phyloP scores from a whole-genome alignment of 2,797 vertebrate species.

The Trichosurus vulpecula region DNA sequence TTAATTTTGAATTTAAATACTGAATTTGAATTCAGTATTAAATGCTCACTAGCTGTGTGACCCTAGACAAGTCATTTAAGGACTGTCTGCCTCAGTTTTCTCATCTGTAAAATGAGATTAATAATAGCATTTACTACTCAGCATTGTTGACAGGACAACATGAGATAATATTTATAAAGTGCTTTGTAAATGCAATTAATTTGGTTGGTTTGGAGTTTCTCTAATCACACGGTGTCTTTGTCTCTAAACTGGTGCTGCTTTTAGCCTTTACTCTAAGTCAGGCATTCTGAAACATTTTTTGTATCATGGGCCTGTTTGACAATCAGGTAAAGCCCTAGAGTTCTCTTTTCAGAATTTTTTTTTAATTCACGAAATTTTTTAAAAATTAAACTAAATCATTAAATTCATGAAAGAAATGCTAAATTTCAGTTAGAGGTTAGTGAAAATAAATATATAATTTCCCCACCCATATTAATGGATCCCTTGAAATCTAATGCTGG shows the following conservation, averaged over 20 bases:
- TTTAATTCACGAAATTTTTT: not conserved
- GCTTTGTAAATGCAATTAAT: not conserved
- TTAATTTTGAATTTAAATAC: too few relatives aligned
- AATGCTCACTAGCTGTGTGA: not conserved
- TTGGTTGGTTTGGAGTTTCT: not conserved
- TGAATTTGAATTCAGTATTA: too few relatives aligned
- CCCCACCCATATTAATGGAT: not conserved
- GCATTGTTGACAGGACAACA: not conserved
- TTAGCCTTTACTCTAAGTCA: not conserved
- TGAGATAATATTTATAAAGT: not conserved
- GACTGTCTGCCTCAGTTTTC: not conserved
- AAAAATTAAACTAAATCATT: not conserved
- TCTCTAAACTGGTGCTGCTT: not conserved
- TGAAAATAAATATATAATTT: not conserved
- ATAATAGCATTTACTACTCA: not conserved
- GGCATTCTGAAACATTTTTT: not conserved
- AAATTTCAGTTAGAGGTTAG: not conserved
- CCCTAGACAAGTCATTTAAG: not conserved
- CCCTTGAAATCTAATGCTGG: not conserved
- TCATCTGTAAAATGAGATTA: not conserved
- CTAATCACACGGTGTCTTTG: not conserved
- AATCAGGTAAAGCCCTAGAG: not conserved
- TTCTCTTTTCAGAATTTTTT: not conserved
- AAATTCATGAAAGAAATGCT: not conserved
- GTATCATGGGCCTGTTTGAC: not conserved